A percentile compares a stretch with the other conserved stretches of the same genome.
Evolutionary conservation across 2,113 vertebrate genomes (phyloP).

Genomic region (Labeo catla): DNA sequence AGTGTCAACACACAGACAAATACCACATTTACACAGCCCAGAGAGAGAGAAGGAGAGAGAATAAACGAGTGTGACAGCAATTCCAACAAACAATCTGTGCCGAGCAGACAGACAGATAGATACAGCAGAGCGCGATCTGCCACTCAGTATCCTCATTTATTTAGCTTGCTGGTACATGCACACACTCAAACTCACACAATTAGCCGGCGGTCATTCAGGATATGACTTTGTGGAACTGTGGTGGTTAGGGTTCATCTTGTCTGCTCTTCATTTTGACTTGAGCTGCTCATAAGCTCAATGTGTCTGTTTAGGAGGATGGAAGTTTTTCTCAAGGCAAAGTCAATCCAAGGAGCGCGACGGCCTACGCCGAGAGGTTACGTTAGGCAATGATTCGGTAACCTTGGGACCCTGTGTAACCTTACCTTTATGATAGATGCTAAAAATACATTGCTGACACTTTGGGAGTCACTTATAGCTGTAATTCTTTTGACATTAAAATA

Average conservation of each 20-base stretch:
- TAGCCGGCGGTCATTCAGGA: conserved; percentile 52
- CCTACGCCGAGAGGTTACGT: neutral
- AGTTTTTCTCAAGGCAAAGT: conserved; percentile 48
- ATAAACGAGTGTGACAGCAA: conserved; percentile 78
- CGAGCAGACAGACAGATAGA: conserved; percentile 67
- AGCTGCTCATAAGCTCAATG: conserved; percentile 3
- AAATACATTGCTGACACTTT: neutral
- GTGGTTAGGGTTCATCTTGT: conserved; percentile 31
- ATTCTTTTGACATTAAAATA: neutral
- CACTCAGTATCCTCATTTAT: conserved; percentile 43
- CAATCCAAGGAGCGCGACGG: neutral
- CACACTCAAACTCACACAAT: conserved; percentile 47
- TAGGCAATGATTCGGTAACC: neutral
- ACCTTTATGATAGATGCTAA: neutral
- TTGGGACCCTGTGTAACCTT: neutral
- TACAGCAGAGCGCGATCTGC: conserved; percentile 28
- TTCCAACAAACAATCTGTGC: conserved; percentile 69
- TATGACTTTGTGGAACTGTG: conserved; percentile 49
- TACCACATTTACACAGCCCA: conserved; percentile 66
- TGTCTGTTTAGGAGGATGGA: conserved; percentile 22
- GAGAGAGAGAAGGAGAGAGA: conserved; percentile 57
- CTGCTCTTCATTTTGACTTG: conserved; percentile 28
- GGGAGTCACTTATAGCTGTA: neutral
- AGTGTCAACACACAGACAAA: conserved; percentile 77
- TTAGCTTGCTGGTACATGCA: conserved; percentile 21